Conservation (phyloP, 2,113 vertebrate species). For the Labrus mixtus region DNA sequence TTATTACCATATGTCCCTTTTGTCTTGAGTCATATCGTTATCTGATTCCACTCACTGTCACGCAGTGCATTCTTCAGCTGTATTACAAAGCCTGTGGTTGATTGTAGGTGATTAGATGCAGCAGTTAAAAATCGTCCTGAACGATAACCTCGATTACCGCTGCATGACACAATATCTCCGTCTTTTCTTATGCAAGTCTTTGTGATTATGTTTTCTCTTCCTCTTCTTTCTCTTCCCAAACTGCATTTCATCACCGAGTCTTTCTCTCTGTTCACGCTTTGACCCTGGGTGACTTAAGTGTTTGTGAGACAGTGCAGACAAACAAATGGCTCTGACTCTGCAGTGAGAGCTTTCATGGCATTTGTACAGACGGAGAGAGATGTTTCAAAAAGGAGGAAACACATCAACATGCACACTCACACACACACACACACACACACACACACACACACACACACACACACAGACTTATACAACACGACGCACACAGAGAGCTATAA, state of each 20-base stretch:
- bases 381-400: constrained; percentile 17
- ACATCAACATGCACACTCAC: constrained; percentile 3
- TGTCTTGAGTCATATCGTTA: constrained; percentile 13
- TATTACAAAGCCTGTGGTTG: constrained; percentile 25
- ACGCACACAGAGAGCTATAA: constrained; percentile 59
- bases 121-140: not conserved
- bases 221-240: constrained; percentile 17
- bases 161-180: constrained; percentile 2
- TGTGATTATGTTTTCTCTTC: constrained; percentile 4
- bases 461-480: constrained; percentile 37
- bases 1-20: constrained; percentile 36
- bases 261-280: constrained; percentile 4
- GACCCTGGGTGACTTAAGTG: constrained; percentile 29
- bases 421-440: constrained; percentile 22
- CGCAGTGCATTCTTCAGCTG: not conserved
- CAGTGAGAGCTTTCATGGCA: constrained; percentile 11
- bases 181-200: constrained; percentile 1
- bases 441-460: not conserved
- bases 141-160: constrained; percentile 42
- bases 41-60: constrained; percentile 53
- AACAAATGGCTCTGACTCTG: constrained; percentile 42
- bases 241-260: constrained; percentile 20
- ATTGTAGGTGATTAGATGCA: constrained; percentile 55
- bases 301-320: constrained; percentile 38
- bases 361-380: constrained; percentile 30